Percentiles rank a stretch among this genome's conserved stretches.
phyloP scores from a whole-genome alignment of 2,888 invertebrate species.

The Cepaea hortensis region DNA sequence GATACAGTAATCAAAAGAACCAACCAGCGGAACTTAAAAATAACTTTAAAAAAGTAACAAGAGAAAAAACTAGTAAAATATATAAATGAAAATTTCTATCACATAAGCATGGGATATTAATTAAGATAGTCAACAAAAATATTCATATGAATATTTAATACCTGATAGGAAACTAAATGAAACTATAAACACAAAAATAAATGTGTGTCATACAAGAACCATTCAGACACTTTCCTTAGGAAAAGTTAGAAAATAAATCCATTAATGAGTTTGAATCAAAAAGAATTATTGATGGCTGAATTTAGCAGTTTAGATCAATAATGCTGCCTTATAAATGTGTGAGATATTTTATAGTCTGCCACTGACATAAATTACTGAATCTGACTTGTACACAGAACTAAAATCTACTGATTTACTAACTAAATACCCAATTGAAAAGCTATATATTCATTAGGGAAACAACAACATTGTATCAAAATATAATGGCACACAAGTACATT shows the following conservation, averaged over 20 bases:
- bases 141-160: not conserved
- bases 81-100: conserved; percentile 21
- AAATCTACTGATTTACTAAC: conserved; percentile 14
- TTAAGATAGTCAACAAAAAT: not conserved
- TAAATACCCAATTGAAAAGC: not conserved
- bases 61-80: not conserved
- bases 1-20: conserved; percentile 21
- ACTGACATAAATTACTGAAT: conserved; percentile 22
- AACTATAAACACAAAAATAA: not conserved
- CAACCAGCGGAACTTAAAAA: conserved; percentile 46
- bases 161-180: not conserved
- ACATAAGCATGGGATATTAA: not conserved
- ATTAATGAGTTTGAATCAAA: not conserved
- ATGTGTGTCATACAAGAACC: not conserved
- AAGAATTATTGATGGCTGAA: conserved; percentile 16
- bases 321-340: conserved; percentile 38
- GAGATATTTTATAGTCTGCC: conserved; percentile 31
- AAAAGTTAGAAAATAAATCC: not conserved
- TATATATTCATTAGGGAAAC: not conserved
- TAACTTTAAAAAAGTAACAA: too few relatives aligned
- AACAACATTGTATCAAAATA: not conserved
- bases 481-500: not conserved
- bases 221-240: not conserved
- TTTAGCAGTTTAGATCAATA: conserved; percentile 35
- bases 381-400: not conserved